phyloP scores from a whole-genome alignment of 1,140 invertebrate species.

The Macrostomum lignano region DNA sequence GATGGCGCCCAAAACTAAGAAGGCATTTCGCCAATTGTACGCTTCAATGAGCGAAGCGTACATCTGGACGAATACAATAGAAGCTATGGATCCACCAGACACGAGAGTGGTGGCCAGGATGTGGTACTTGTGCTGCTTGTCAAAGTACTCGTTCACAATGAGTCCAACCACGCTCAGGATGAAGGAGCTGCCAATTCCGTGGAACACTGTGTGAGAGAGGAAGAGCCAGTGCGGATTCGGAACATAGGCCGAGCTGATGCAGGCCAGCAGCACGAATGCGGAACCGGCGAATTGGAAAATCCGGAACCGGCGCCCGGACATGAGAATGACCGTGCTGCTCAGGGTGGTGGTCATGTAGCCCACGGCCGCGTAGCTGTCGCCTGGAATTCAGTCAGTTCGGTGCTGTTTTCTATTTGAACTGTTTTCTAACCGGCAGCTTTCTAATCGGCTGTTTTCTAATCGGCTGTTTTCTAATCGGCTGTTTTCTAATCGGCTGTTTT shows the following conservation, averaged over 20 bases:
- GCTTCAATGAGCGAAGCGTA: neutral
- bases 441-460: too few relatives aligned
- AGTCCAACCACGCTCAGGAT: slow-evolving; percentile 10
- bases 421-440: too few relatives aligned
- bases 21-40: slow-evolving; percentile 4
- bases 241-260: slow-evolving; percentile 1
- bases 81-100: slow-evolving; percentile 3
- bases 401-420: too few relatives aligned
- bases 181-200: slow-evolving; percentile 10
- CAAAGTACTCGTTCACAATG: slow-evolving; percentile 11
- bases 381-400: too few relatives aligned
- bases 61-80: slow-evolving; percentile 1
- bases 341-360: slow-evolving; percentile 3
- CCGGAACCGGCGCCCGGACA: too few relatives aligned
- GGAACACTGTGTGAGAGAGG: slow-evolving; percentile 8
- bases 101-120: slow-evolving; percentile 10
- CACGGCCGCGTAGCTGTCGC: slow-evolving; percentile 3
- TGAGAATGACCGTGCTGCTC: too few relatives aligned
- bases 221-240: slow-evolving; percentile 1
- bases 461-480: too few relatives aligned
- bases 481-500: too few relatives aligned
- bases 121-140: slow-evolving; percentile 11
- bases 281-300: too few relatives aligned
- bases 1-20: neutral
- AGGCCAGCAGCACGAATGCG: neutral